These are phyloP conservation scores for Lutraria rhynchaena DNA, from an alignment of 1,140 invertebrate species.

Conservation along the genomic window DNA sequence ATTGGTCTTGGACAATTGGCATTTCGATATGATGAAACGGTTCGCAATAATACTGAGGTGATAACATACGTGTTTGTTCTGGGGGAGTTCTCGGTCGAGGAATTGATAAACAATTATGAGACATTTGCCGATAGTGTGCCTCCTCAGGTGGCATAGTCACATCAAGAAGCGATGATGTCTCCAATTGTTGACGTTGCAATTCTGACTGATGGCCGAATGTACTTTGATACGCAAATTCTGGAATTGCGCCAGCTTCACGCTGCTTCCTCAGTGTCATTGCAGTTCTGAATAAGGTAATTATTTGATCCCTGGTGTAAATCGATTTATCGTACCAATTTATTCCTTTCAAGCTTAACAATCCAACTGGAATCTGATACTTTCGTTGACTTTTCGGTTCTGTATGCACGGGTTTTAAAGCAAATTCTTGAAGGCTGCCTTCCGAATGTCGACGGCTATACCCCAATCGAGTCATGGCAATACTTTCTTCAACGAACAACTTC, in stretches of 20 bases:
- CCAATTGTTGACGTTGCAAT: background rate
- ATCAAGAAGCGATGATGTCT: too few relatives aligned
- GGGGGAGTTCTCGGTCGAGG: too few relatives aligned
- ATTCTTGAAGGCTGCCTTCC: background rate
- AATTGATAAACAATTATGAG: too few relatives aligned
- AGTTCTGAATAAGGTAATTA: background rate
- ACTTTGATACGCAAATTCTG: background rate
- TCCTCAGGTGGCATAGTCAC: too few relatives aligned
- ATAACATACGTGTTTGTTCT: too few relatives aligned
- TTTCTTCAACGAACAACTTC: conserved; percentile 43
- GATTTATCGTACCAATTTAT: conserved; percentile 53
- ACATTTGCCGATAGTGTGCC: too few relatives aligned
- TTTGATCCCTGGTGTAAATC: conserved; percentile 4
- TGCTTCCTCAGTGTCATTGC: conserved; percentile 16
- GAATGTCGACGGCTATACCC: conserved; percentile 5
- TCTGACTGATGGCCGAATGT: background rate
- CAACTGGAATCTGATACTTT: conserved; percentile 29
- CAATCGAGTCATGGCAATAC: conserved; percentile 21
- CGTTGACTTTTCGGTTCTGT: conserved; percentile 2
- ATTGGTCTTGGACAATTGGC: too few relatives aligned
- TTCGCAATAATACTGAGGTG: too few relatives aligned
- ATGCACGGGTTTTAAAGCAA: conserved; percentile 40
- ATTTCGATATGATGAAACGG: too few relatives aligned
- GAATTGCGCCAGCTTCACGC: background rate
- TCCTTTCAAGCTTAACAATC: conserved; percentile 32